Base-by-base conservation (phyloP, 2,888 invertebrate genomes). In the Strigamia crassipes region DNA sequence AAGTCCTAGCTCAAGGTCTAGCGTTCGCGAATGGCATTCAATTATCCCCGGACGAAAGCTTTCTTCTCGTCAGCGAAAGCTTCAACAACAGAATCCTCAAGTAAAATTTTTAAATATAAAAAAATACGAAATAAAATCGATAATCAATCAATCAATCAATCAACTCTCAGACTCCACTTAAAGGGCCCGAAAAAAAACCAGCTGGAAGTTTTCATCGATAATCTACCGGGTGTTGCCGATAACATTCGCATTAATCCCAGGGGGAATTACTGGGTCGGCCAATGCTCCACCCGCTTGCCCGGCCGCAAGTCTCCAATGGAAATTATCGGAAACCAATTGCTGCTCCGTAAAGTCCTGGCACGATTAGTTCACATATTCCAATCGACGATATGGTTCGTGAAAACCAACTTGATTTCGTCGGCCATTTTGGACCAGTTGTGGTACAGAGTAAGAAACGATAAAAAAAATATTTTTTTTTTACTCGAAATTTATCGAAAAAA, bases 21-120 rank as follows among this genome's bases (percentile, higher is more conserved):
- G 92, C 91, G 87, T 96, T 97, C 88, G 91, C 97, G 0, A 99
- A 99, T 88, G 98, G 98, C 18, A 88, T 99, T 31, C 92, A 91
- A 80, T 86, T 98, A 0, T 94, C 95, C 15, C 91, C 92, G 6
- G 93, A 95, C 86, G 93, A 94, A 87, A 92, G 94, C 83, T 95
- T 93, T 86, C 87, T 98, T 3, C 88, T 99, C 34, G 92, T 97
- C 0, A 88, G 92, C 1, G 98, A 98, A 88, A 92, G 88, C 4
- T 89, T 88, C 5, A 21, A 56, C 6, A 91, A 90, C 81, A 91
- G 94, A 84, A 88, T 97, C n/a, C 86, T 90, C 6, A 93, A 94
- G 89, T 79, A 15, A 13, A 21, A 13, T 31, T n/a, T n/a, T 51
- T 13, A 15, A 41, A 42, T 79, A 1, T 12, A 10, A 46, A 46